Conservation (phyloP, 2,797 vertebrate genomes). For the Gastrophryne carolinensis region DNA sequence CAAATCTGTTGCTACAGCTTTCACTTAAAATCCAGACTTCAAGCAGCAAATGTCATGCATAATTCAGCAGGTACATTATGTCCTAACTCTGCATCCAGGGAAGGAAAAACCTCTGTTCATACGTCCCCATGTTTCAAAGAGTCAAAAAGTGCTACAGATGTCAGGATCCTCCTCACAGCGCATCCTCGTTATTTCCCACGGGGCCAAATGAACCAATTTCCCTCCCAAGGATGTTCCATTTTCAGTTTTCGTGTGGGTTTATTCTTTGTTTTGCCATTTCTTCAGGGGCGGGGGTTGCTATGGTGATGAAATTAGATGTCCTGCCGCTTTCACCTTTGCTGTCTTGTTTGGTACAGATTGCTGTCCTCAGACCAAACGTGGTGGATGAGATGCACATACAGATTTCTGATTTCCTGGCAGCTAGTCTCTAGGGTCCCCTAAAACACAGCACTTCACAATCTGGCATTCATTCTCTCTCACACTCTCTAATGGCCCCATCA, state of each 20-base stretch:
- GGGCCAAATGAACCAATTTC: conserved; percentile 57
- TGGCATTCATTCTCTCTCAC: conserved; percentile 63
- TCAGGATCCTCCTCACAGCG: conserved; percentile 64
- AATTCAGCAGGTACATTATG: conserved; percentile 84
- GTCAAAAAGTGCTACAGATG: conserved; percentile 72
- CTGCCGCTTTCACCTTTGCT: conserved; percentile 82
- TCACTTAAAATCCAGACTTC: conserved; percentile 74
- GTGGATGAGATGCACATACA: conserved; percentile 71
- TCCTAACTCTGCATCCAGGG: conserved; percentile 66
- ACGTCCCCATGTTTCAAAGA: conserved; percentile 67
- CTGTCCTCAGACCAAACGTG: conserved; percentile 70
- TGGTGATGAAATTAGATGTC: conserved; percentile 83
- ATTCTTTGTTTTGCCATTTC: conserved; percentile 65
- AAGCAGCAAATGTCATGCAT: conserved; percentile 78
- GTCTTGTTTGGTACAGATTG: conserved; percentile 73
- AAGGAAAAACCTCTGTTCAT: conserved; percentile 57
- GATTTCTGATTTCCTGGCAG: conserved; percentile 82
- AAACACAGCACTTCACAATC: conserved; percentile 65
- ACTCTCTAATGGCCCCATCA: conserved; percentile 64
- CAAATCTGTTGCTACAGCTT: conserved; percentile 82
- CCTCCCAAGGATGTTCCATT: conserved; percentile 56
- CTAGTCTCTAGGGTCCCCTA: conserved; percentile 66
- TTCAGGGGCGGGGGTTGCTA: conserved; percentile 76
- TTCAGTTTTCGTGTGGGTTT: conserved; percentile 63
- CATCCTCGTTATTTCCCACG: conserved; percentile 60